Base-by-base conservation (phyloP, 2,113 vertebrate species). In the Anhinga anhinga region DNA sequence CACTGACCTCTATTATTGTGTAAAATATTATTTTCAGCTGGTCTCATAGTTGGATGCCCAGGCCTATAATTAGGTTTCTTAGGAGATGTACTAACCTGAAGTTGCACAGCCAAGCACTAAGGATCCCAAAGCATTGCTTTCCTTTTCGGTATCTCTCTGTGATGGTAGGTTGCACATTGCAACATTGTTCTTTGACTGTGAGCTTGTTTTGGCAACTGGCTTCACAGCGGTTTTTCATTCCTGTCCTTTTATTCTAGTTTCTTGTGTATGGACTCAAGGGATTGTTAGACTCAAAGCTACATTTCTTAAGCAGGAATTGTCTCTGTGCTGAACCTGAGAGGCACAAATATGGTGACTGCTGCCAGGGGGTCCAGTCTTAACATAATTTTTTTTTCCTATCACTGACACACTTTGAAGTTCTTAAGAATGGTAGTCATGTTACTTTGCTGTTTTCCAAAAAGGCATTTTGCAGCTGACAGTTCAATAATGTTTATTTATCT, bases 141-240 rank as follows among this genome's bases (percentile, higher is more conserved):
- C 34, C 26, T 69, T 47, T 49, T 18, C 63, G 0, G 0, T 44
- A 7, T 30, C 21, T 65, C 55, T 13, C 58, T 27, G 82, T 13
- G 50, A 25, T 7, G 40, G 0, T 13, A 20, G 3, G 1, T 30
- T 53, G n/a, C 84, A 11, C 7, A 0, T 13, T 38, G 42, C 25
- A 49, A 15, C 7, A 3, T 11, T 12, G 25, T 13, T 32, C 44
- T 22, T 32, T 16, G 15, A 30, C 69, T 50, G 19, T 20, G 34
- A 58, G 66, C 61, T 71, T 53, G 3, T 76, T 70, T 44, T 72
- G 36, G 74, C 56, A 67, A 9, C 49, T 29, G 25, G 10, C 52
- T 21, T 7, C 42, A 18, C 55, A 8, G 17, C 0, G 11, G 7
- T 20, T 53, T 76, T 42, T 7, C 32, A 21, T 67, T 71, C 42